phyloP scores from a whole-genome alignment of 2,888 invertebrate genomes.

The Apocheima hispidaria region DNA sequence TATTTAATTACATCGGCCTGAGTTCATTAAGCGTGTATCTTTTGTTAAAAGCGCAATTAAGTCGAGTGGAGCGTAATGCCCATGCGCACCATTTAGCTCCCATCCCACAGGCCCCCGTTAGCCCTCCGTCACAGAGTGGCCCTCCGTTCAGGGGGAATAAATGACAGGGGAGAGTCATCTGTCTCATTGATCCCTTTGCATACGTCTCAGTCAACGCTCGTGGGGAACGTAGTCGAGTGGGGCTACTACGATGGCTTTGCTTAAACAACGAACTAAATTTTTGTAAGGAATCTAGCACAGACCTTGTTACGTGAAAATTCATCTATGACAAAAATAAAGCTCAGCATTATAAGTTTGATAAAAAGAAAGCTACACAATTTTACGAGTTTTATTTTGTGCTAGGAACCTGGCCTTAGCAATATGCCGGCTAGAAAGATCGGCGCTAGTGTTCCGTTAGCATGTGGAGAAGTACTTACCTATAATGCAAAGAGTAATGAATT shows the following conservation, averaged over 20 bases:
- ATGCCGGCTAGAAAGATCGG: no score
- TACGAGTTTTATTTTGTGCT: no score
- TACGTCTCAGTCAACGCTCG: conserved; percentile 78
- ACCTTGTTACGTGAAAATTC: no score
- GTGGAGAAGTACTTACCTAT: no score
- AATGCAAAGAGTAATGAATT: no score
- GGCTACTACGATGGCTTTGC: conserved; percentile 41
- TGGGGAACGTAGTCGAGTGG: conserved; percentile 42
- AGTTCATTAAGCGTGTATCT: conserved; percentile 50
- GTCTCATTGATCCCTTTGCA: conserved; percentile 82
- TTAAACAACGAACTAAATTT: neutral
- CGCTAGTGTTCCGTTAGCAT: no score
- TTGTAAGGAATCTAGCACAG: neutral
- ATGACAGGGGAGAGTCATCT: conserved; percentile 76
- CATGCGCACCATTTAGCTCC: conserved; percentile 72
- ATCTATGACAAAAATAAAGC: no score
- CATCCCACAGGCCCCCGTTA: conserved; percentile 22
- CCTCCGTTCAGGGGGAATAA: conserved; percentile 65
- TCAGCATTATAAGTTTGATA: no score
- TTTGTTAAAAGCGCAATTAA: conserved; percentile 64
- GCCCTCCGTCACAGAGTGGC: conserved; percentile 58
- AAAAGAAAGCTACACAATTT: no score
- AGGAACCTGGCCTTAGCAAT: no score
- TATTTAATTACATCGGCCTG: conserved; percentile 33
- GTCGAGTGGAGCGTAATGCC: conserved; percentile 64